Base-by-base conservation (phyloP, 2,888 invertebrate genomes). In the Cenopis cana region DNA sequence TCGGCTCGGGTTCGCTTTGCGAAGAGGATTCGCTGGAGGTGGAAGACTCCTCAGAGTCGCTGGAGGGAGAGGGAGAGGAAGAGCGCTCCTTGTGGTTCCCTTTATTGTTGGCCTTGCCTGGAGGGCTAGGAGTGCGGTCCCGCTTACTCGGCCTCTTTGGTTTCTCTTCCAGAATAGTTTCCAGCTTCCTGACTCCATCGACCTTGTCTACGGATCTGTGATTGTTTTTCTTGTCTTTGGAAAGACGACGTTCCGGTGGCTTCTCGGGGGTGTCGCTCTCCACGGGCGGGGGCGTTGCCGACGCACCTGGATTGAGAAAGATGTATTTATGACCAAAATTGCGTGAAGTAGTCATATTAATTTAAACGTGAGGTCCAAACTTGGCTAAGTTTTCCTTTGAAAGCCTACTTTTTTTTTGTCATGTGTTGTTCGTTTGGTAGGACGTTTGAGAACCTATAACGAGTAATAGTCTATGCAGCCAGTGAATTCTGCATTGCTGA, bases 221-320 rank as follows among this genome's bases (percentile, higher is more conserved):
- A 75, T 85, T 87, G 73, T 72, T 84, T 74, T 82, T 87, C 74
- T 88, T 88, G 73, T 93, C 90, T 77, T 82, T 89, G n/a, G 88
- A 86, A 2, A 74, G 70, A 4, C 87, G 88, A 54, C 83, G 83
- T 73, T 90, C 90, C 12, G 82, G 79, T 73, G 82, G 77, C 73
- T 90, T 90, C 65, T 91, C 91, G 0, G 91, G 89, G 0, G 90
- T 90, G 2, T 91, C 91, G 59, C 84, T 76, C 17, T 91, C 90
- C 14, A 81, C 74, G 0, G 87, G 87, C 5, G 89, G 93, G 0
- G 91, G 91, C 0, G 93, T 93, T 5, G 83, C 85, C 29, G 93
- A 92, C 1, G 86, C 85, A 74, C 87, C 93, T 93, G 78, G 69
- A 72, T 68, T 29, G 18, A 54, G 56, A 38, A 67, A 3, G 55